phyloP scores from a whole-genome alignment of 2,113 vertebrate species.

The Etia nguti region DNA sequence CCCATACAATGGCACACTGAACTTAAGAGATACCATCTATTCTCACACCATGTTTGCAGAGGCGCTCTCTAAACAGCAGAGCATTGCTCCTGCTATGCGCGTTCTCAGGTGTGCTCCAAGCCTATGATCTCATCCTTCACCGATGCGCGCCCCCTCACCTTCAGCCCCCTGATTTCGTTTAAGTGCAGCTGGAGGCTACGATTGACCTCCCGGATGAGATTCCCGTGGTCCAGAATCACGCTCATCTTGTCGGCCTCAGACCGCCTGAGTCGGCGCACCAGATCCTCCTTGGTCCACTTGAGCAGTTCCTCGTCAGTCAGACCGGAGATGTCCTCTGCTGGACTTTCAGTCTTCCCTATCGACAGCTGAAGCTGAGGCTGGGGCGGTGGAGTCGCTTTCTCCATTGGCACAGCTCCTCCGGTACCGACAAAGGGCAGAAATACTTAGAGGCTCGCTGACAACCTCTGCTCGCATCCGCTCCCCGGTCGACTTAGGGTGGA shows the following conservation, averaged over 20 bases:
- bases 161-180: slow-evolving; percentile 95
- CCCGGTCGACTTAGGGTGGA: slow-evolving; percentile 18
- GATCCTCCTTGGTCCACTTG: slow-evolving; percentile 92
- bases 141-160: slow-evolving; percentile 77
- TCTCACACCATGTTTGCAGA: not conserved
- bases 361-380: slow-evolving; percentile 70
- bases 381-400: slow-evolving; percentile 64
- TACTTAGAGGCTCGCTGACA: slow-evolving; percentile 39
- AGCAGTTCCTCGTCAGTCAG: slow-evolving; percentile 92
- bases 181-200: slow-evolving; percentile 95
- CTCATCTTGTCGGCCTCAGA: slow-evolving; percentile 98
- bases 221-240: slow-evolving; percentile 96
- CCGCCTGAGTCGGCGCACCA: slow-evolving; percentile 87
- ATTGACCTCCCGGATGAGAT: slow-evolving; percentile 97
- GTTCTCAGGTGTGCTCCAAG: slow-evolving; percentile 62
- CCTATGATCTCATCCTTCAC: slow-evolving; percentile 65
- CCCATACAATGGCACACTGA: not conserved
- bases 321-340: slow-evolving; percentile 86
- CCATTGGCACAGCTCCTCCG: slow-evolving; percentile 65
- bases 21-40: slow-evolving; percentile 18
- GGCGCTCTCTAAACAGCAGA: not conserved
- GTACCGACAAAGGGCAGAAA: slow-evolving; percentile 54
- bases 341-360: slow-evolving; percentile 75
- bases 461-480: slow-evolving; percentile 62
- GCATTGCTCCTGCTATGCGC: slow-evolving; percentile 22